Evolutionary conservation across 2,113 vertebrate species (phyloP).

Genomic region (Cyrtonyx montezumae): DNA sequence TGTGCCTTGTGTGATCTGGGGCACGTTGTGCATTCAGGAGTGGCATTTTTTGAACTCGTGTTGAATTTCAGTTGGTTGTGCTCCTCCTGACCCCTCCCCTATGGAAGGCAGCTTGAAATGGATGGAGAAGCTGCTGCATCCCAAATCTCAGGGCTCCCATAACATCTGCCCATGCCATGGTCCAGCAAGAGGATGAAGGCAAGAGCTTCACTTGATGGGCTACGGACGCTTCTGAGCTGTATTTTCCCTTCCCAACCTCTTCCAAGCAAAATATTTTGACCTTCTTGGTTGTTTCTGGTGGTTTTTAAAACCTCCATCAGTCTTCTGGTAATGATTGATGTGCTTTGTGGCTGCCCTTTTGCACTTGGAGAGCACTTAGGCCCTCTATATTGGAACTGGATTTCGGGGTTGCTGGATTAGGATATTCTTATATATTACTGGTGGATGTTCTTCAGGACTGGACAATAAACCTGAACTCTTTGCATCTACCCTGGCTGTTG

Average conservation of each 20-base stretch:
- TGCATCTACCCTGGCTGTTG: background rate
- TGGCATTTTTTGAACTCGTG: accelerated
- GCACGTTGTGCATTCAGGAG: background rate
- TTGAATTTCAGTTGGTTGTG: background rate
- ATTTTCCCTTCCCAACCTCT: background rate
- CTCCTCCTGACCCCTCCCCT: background rate
- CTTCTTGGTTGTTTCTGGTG: background rate
- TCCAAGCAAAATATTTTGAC: background rate
- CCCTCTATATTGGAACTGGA: background rate
- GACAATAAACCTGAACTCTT: background rate
- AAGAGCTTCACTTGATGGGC: background rate
- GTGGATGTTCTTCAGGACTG: background rate
- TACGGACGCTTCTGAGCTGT: background rate
- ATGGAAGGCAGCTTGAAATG: background rate
- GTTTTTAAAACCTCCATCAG: background rate
- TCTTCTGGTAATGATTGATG: background rate
- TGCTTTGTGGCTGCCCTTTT: background rate
- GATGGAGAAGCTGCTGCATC: background rate
- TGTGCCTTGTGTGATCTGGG: background rate
- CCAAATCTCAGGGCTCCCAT: background rate
- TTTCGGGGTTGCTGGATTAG: background rate
- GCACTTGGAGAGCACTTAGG: background rate
- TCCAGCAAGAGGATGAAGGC: background rate
- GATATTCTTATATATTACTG: too few species aligned
- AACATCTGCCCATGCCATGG: background rate